Conservation (phyloP, 2,888 invertebrate genomes). For the Conistra vaccinii region DNA sequence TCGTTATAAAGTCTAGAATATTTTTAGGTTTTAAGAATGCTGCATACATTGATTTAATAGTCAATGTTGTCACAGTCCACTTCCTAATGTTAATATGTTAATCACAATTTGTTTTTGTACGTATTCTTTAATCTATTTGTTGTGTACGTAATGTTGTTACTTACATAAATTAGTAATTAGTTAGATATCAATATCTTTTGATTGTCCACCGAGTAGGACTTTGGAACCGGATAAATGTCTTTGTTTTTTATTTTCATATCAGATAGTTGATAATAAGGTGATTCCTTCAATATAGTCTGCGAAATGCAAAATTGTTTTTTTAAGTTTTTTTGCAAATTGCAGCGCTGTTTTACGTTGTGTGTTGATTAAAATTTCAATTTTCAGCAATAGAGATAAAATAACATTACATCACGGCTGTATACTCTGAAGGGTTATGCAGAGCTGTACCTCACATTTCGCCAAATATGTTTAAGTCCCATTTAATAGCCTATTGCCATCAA, state of each 20-base stretch:
- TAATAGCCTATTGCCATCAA: too few species aligned
- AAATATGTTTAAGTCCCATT: too few species aligned
- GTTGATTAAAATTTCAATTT: not conserved
- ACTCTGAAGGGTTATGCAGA: too few species aligned
- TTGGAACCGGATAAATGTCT: slow-evolving; percentile 8
- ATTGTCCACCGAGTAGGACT: slow-evolving; percentile 1
- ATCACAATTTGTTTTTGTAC: not conserved
- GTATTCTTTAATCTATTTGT: not conserved
- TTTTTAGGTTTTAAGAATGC: not conserved
- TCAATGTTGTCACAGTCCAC: not conserved
- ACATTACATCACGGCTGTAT: too few species aligned
- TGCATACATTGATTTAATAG: not conserved
- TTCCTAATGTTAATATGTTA: slow-evolving; percentile 10
- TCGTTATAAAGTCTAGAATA: not conserved
- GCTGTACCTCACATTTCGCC: too few species aligned
- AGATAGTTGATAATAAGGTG: too few species aligned
- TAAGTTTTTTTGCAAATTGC: not conserved
- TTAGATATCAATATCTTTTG: slow-evolving; percentile 4
- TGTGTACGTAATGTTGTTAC: not conserved
- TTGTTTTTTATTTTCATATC: not conserved
- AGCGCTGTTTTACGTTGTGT: not conserved
- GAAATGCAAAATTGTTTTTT: not conserved
- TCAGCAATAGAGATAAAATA: too few species aligned
- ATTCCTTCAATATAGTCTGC: too few species aligned
- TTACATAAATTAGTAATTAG: not conserved